phyloP scores from a whole-genome alignment of 1,140 invertebrate species.

The Neelides sp. region DNA sequence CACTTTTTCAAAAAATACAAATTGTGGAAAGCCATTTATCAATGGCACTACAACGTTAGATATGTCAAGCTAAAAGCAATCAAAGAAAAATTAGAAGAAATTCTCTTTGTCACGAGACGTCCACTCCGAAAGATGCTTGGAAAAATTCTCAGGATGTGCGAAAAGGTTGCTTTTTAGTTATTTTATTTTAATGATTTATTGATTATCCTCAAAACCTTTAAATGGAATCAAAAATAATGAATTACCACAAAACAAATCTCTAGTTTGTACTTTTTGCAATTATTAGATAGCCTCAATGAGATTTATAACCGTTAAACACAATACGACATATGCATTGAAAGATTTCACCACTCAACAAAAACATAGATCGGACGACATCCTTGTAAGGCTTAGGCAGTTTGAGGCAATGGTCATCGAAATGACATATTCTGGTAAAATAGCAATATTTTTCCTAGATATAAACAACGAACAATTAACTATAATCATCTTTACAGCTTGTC shows the following conservation, averaged over 20 bases:
- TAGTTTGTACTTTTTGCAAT: neutral
- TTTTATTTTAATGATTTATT: no score
- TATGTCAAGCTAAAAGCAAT: constrained; percentile 50
- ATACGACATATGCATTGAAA: constrained; percentile 5
- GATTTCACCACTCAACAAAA: constrained; percentile 13
- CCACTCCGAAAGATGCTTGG: constrained; percentile 54
- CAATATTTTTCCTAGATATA: no score
- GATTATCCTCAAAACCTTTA: no score
- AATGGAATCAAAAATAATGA: constrained; percentile 33
- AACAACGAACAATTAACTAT: no score
- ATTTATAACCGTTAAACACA: constrained; percentile 7
- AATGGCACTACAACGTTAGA: constrained; percentile 62
- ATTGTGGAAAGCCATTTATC: constrained; percentile 67
- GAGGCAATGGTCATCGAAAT: constrained; percentile 48
- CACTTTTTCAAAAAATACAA: constrained; percentile 57
- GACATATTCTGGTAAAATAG: no score
- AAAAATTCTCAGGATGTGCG: constrained; percentile 54
- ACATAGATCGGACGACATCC: constrained; percentile 33
- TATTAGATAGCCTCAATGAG: constrained; percentile 32
- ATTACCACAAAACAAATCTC: neutral
- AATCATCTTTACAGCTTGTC: constrained; percentile 55
- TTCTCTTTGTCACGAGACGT: constrained; percentile 59
- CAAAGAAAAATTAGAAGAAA: constrained; percentile 46
- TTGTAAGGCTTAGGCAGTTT: constrained; percentile 45
- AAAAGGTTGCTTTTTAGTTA: no score